Conservation (phyloP, 2,797 vertebrate genomes). For the Amblyraja radiata region DNA sequence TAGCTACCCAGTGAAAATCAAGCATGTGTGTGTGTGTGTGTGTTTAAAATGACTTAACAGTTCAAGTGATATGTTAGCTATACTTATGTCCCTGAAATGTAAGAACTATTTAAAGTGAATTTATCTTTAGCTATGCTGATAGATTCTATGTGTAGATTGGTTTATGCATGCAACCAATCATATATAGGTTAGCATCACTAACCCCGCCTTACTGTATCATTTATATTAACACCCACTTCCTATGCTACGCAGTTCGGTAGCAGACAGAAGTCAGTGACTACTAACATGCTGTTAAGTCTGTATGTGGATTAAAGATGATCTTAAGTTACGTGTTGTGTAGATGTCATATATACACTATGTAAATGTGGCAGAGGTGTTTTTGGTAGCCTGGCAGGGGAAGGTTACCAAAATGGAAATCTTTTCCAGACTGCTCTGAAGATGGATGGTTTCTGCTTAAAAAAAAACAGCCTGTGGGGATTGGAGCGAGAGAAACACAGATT, state of each 20-base stretch:
- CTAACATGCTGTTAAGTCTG: too few species aligned
- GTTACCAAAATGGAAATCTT: neutral
- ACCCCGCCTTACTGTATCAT: too few species aligned
- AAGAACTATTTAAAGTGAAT: neutral
- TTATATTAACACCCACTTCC: too few species aligned
- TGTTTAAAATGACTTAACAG: neutral
- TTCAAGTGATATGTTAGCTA: neutral
- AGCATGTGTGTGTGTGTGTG: neutral
- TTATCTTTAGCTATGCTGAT: neutral
- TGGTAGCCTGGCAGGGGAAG: neutral
- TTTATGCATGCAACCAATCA: too few species aligned
- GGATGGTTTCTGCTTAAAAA: neutral
- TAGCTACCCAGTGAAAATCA: neutral
- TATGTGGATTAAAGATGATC: too few species aligned
- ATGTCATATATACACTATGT: too few species aligned
- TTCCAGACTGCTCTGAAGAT: neutral
- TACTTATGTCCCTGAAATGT: neutral
- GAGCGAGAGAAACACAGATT: neutral
- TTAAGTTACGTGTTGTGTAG: too few species aligned
- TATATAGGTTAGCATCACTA: too few species aligned
- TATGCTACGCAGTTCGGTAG: too few species aligned
- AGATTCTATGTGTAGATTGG: neutral
- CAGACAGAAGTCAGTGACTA: too few species aligned
- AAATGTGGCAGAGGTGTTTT: neutral
- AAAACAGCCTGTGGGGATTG: neutral